These are phyloP conservation scores for Megalurothrips usitatus DNA, from an alignment of 2,888 invertebrate species.

Conservation along the genomic window DNA sequence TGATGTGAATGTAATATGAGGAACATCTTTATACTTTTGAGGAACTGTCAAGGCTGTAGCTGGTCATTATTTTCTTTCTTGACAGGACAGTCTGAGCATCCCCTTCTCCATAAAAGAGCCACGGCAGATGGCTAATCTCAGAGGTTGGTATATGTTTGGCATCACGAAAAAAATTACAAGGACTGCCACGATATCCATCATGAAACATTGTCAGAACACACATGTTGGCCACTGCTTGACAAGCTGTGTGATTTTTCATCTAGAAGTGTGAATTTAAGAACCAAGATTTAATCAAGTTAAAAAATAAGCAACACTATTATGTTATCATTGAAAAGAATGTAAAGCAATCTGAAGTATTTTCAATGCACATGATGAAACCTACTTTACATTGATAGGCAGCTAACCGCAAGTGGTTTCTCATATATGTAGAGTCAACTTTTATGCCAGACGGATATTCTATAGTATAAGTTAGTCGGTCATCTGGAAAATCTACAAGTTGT, in stretches of 20 bases:
- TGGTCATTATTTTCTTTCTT: conserved; percentile 47
- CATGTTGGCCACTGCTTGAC: conserved; percentile 63
- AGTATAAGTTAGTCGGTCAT: conserved; percentile 43
- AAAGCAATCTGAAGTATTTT: conserved; percentile 35
- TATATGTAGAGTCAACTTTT: conserved; percentile 45
- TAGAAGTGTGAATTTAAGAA: conserved; percentile 41
- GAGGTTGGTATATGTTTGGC: conserved; percentile 40
- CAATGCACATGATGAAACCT: conserved; percentile 41
- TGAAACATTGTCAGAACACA: conserved; percentile 57
- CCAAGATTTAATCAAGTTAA: conserved; percentile 31
- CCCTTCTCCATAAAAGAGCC: conserved; percentile 50
- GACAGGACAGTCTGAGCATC: conserved; percentile 48
- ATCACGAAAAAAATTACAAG: conserved; percentile 46
- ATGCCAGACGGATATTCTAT: conserved; percentile 44
- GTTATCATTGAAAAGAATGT: conserved; percentile 16
- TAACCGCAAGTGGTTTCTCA: conserved; percentile 46
- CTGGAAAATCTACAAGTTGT: conserved; percentile 43
- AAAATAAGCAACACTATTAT: conserved; percentile 31
- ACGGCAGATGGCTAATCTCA: conserved; percentile 41
- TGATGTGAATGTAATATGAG: neutral
- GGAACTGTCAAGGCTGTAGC: conserved; percentile 47
- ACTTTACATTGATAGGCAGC: conserved; percentile 49
- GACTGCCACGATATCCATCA: conserved; percentile 49
- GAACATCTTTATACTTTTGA: conserved; percentile 44
- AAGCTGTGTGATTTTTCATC: conserved; percentile 53